These are phyloP conservation scores for Pocillopora damicornis DNA, from an alignment of 64 coral and sea anemone genomes.

Conservation along the genomic window DNA sequence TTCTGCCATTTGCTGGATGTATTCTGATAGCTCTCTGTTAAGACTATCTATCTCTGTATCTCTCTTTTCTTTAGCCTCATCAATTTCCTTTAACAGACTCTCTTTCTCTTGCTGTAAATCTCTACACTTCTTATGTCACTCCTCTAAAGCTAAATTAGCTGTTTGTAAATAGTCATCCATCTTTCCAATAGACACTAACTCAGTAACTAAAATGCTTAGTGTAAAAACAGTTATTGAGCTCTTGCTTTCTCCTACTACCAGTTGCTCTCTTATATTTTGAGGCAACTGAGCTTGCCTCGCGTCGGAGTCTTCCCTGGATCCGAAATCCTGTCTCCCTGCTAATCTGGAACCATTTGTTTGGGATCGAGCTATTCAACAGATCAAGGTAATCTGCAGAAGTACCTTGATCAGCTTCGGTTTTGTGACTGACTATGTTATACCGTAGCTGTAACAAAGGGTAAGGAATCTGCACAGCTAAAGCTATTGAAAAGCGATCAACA, in stretches of 20 bases:
- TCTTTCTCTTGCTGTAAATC: too few species aligned
- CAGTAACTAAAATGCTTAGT: too few species aligned
- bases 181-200: too few species aligned
- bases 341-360: slow-evolving; percentile 29
- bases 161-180: too few species aligned
- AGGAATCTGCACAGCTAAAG: slow-evolving; percentile 18
- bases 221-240: too few species aligned
- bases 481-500: neutral
- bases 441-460: slow-evolving; percentile 8
- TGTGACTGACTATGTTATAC: slow-evolving; percentile 10
- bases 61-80: too few species aligned
- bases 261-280: slow-evolving; percentile 7
- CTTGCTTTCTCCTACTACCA: too few species aligned
- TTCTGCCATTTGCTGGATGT: too few species aligned
- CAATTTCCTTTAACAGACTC: too few species aligned
- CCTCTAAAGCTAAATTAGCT: too few species aligned
- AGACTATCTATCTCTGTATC: too few species aligned
- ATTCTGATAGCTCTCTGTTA: too few species aligned
- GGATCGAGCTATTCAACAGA: slow-evolving; percentile 38
- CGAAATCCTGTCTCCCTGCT: slow-evolving; percentile 2
- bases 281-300: slow-evolving; percentile 20
- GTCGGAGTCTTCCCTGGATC: slow-evolving; percentile 28
- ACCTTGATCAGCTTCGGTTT: slow-evolving; percentile 2
- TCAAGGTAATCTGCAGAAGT: slow-evolving; percentile 16
- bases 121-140: neutral